phyloP scores from a whole-genome alignment of 2,797 vertebrate species.

The Peromyscus attwateri region DNA sequence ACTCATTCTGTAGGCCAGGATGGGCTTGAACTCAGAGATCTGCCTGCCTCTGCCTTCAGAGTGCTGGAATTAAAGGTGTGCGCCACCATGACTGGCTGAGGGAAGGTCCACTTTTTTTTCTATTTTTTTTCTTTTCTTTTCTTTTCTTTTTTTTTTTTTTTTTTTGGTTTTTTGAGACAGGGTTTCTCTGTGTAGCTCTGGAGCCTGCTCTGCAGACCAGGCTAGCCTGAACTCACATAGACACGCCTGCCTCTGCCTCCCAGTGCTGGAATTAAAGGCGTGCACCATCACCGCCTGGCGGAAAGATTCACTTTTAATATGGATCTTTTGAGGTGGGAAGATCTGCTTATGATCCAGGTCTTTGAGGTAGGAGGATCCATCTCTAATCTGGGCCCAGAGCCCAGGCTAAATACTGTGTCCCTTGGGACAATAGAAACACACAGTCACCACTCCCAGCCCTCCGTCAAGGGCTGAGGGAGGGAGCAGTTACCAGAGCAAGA shows the following conservation, averaged over 20 bases:
- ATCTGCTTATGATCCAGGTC: no score
- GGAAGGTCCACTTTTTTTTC: background rate
- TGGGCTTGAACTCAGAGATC: background rate
- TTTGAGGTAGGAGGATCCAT: no score
- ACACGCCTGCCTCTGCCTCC: no score
- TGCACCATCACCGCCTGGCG: no score
- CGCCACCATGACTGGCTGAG: accelerated
- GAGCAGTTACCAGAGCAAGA: background rate
- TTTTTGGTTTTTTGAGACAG: no score
- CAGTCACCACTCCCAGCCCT: background rate
- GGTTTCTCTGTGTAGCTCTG: no score
- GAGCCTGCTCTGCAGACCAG: no score
- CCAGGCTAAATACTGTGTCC: background rate
- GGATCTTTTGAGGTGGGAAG: background rate
- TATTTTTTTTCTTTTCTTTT: no score
- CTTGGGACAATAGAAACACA: background rate
- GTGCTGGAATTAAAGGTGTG: background rate
- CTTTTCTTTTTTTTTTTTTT: no score
- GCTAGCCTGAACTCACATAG: no score
- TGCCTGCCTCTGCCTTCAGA: background rate
- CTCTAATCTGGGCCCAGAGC: background rate
- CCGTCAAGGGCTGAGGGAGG: background rate
- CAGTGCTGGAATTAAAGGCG: no score
- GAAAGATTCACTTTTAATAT: background rate
- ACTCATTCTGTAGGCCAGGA: background rate